Evolutionary conservation across 2,113 vertebrate genomes (phyloP), one percentile per base, ranked within the genome.

Genomic region (Peromyscus maniculatus): DNA sequence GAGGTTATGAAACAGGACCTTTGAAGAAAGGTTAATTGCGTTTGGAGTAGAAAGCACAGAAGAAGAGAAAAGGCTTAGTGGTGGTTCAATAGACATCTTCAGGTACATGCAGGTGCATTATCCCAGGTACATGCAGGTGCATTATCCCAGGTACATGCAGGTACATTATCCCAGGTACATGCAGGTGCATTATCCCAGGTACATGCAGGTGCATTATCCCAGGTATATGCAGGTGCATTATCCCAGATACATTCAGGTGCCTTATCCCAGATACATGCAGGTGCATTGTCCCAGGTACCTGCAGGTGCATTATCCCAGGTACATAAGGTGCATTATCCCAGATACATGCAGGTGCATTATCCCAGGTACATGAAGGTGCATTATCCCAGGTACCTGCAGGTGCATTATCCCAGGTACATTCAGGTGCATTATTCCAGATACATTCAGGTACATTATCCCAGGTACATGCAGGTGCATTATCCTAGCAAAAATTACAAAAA

Each of bases 1-100:
- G 74, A 88, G 82, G 77, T 95, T 97, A 89, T 96, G 94, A 96
- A 96, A 91, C 49, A 96, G 62, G 89, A 91, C 94, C 92, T 96
- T 95, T 92, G 89, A 89, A 93, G 91, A 96, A 93, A 97, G 96
- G 96, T 97, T 97, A 97, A 98, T 94, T 97, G 92, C 82, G 92
- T 94, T 93, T 95, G 74, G 92, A 93, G 77, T 64, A 77, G 59
- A 91, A 97, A 96, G 46, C 80, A 87, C 55, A 77, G 89, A 11
- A 19, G n/a, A 31, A 82, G 67, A 64, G 62, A 66, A 26, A 59
- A 39, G 67, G 24, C 87, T 97, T 72, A 66, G 74, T 69, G 21
- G 62, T 89, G 86, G 52, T 21, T 95, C 94, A 78, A 89, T 80
- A 91, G 82, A 95, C 87, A 95, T 69, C 22, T 95, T 95, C 43